A percentile compares a stretch with the other conserved stretches of the same genome.
These are phyloP conservation scores for Eulemur mongoz DNA, from an alignment of 2,797 vertebrate species.

Conservation along the genomic window DNA sequence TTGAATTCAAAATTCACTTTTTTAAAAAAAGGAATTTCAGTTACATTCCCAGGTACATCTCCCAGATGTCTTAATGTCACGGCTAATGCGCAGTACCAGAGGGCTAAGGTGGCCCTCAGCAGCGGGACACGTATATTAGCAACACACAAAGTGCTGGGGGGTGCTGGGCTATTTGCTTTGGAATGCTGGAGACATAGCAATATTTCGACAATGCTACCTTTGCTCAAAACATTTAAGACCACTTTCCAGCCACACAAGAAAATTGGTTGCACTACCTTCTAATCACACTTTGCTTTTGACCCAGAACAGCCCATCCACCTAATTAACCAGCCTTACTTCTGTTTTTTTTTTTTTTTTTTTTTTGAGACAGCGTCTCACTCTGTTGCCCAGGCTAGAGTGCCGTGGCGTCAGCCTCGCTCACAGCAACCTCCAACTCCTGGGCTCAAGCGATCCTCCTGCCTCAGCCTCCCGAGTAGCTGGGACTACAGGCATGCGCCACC, in stretches of 20 bases:
- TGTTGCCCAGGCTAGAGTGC: too few species aligned
- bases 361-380: too few species aligned
- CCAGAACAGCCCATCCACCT: neutral
- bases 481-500: too few species aligned
- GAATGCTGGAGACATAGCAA: neutral
- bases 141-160: neutral
- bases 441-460: too few species aligned
- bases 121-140: rapidly evolving
- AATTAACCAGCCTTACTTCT: neutral
- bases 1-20: neutral
- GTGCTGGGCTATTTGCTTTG: neutral
- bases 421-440: too few species aligned
- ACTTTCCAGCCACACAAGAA: neutral
- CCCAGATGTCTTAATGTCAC: neutral
- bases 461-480: too few species aligned
- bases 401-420: too few species aligned
- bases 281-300: neutral
- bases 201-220: neutral
- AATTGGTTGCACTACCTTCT: neutral
- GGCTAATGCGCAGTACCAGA: rapidly evolving
- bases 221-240: neutral
- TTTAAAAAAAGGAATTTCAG: neutral
- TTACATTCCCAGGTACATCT: neutral
- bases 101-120: neutral
- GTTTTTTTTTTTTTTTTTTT: too few species aligned